Percentiles rank a stretch among this genome's conserved stretches.
These are phyloP conservation scores for Podabrus alpinus DNA, from an alignment of 2,888 invertebrate species.

Conservation along the genomic window DNA sequence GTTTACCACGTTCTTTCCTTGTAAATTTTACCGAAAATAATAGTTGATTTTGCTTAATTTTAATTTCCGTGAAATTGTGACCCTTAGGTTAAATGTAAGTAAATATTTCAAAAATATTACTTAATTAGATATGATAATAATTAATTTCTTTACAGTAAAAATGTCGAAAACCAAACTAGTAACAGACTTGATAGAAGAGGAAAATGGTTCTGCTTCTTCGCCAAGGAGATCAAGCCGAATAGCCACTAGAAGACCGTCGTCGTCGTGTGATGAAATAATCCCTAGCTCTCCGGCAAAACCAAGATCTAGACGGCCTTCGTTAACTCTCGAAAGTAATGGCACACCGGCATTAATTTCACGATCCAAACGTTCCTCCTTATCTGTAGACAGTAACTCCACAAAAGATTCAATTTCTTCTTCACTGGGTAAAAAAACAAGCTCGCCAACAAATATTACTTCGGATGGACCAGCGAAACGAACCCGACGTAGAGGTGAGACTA, in stretches of 20 bases:
- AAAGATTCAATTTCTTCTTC: conserved; percentile 28
- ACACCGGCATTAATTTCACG: conserved; percentile 18
- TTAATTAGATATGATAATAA: neutral
- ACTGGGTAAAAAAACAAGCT: neutral
- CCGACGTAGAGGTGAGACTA: conserved; percentile 1
- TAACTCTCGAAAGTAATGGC: neutral
- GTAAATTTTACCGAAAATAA: neutral
- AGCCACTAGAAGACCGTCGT: conserved; percentile 30
- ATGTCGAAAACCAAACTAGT: conserved; percentile 13
- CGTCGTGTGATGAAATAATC: conserved; percentile 19
- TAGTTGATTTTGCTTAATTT: neutral
- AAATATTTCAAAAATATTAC: neutral
- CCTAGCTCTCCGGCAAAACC: neutral
- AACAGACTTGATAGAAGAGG: conserved; percentile 12
- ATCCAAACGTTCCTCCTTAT: conserved; percentile 24
- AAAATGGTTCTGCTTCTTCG: neutral
- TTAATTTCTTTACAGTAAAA: conserved; percentile 1
- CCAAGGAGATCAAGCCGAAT: conserved; percentile 19
- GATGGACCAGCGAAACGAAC: neutral
- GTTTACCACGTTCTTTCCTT: neutral
- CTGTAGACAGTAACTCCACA: conserved; percentile 22
- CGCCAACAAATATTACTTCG: neutral
- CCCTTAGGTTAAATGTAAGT: neutral
- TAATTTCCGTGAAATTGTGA: neutral
- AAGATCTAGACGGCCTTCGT: neutral